phyloP scores from a whole-genome alignment of 2,113 vertebrate species.

The Xiphophorus hellerii region DNA sequence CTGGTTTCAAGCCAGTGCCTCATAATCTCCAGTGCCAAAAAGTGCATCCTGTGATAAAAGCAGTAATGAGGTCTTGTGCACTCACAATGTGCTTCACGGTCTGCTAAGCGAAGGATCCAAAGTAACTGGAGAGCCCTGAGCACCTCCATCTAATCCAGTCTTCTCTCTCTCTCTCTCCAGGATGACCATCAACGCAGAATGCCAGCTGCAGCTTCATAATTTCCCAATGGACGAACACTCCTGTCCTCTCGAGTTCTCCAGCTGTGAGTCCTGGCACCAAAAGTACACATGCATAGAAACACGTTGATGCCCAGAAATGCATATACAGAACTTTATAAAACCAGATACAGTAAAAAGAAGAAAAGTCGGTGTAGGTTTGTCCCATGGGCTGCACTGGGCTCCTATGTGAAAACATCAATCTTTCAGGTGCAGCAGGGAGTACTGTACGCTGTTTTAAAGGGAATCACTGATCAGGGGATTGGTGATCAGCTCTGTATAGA shows the following conservation, averaged over 20 bases:
- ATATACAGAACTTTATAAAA: neutral
- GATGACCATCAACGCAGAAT: conserved; percentile 97
- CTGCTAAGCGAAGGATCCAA: neutral
- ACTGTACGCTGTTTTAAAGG: neutral
- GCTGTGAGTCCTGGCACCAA: conserved; percentile 87
- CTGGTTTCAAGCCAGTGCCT: conserved; percentile 30
- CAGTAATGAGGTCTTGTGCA: conserved; percentile 5
- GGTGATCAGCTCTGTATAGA: neutral
- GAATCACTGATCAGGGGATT: conserved; percentile 8
- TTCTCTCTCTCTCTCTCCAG: conserved; percentile 70
- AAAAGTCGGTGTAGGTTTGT: neutral
- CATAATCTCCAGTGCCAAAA: conserved; percentile 10
- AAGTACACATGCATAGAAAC: neutral
- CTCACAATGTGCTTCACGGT: conserved; percentile 20
- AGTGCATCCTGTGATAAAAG: conserved; percentile 8
- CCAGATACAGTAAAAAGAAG: neutral
- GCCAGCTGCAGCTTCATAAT: conserved; percentile 96
- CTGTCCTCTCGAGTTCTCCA: conserved; percentile 96
- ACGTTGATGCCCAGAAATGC: neutral
- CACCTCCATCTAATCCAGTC: conserved; percentile 25
- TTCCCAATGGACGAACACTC: conserved; percentile 99
- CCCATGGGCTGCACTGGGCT: neutral
- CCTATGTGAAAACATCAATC: neutral
- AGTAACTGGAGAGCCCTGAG: neutral
- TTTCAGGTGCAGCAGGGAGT: neutral